phyloP scores from a whole-genome alignment of 2,888 invertebrate genomes.

The Galerucella pusilla region DNA sequence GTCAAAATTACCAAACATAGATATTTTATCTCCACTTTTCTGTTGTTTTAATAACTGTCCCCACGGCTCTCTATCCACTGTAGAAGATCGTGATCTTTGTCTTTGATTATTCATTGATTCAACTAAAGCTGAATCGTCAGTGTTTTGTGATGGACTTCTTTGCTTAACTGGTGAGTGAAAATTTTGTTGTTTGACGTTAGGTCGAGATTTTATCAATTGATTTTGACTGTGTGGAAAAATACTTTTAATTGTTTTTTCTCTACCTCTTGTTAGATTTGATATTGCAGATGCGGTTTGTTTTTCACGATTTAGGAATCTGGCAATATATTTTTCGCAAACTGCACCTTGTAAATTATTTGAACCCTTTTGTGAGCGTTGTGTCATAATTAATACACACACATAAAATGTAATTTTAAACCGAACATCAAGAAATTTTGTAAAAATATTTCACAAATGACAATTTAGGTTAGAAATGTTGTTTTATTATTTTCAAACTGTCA shows the following conservation, averaged over 20 bases:
- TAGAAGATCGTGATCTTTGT: slow-evolving; percentile 50
- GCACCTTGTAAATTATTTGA: slow-evolving; percentile 40
- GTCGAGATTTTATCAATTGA: slow-evolving; percentile 38
- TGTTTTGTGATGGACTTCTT: slow-evolving; percentile 21
- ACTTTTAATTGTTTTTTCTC: slow-evolving; percentile 39
- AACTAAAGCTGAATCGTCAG: slow-evolving; percentile 49
- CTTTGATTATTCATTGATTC: slow-evolving; percentile 52
- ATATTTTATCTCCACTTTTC: slow-evolving; percentile 52
- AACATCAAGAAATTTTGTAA: slow-evolving; percentile 34
- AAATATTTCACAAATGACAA: slow-evolving; percentile 38
- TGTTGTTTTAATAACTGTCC: slow-evolving; percentile 56
- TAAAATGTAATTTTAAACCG: slow-evolving; percentile 43
- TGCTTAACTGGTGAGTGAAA: slow-evolving; percentile 37
- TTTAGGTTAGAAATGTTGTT: slow-evolving; percentile 49
- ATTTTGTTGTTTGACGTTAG: slow-evolving; percentile 46
- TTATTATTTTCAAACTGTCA: slow-evolving; percentile 42
- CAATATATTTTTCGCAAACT: slow-evolving; percentile 48
- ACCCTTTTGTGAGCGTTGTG: slow-evolving; percentile 39
- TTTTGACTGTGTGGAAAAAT: slow-evolving; percentile 39
- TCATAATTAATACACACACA: slow-evolving; percentile 38
- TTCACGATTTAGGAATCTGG: slow-evolving; percentile 46
- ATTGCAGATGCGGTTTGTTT: slow-evolving; percentile 31
- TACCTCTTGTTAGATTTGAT: slow-evolving; percentile 23
- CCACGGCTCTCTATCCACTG: slow-evolving; percentile 53
- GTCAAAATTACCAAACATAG: slow-evolving; percentile 61